Percentiles rank a stretch among this genome's conserved stretches.
phyloP scores from a whole-genome alignment of 2,888 invertebrate species.

The Nebria salina region DNA sequence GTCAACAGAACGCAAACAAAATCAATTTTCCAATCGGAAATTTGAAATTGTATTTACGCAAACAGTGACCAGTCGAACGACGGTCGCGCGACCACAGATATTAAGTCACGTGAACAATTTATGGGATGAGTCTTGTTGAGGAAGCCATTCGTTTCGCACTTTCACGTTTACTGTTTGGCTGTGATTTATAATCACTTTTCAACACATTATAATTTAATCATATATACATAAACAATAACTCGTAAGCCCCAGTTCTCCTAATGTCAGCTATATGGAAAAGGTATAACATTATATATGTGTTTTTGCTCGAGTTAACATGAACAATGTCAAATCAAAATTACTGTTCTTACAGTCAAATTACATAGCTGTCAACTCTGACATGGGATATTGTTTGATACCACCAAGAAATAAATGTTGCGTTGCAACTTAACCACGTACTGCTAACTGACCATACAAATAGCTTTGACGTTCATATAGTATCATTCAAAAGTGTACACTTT shows the following conservation, averaged over 20 bases:
- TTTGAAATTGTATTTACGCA: slow-evolving; percentile 23
- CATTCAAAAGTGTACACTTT: no score
- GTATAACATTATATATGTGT: background rate
- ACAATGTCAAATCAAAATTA: background rate
- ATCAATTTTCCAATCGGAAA: slow-evolving; percentile 37
- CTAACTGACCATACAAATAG: no score
- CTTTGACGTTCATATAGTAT: no score
- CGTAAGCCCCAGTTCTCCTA: background rate
- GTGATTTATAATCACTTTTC: slow-evolving; percentile 1
- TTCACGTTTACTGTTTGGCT: background rate
- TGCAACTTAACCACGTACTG: no score
- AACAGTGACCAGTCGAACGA: slow-evolving; percentile 15
- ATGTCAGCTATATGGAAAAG: background rate
- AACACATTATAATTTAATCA: slow-evolving; percentile 1
- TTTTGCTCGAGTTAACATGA: background rate
- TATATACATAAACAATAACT: background rate
- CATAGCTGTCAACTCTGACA: background rate
- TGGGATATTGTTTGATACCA: background rate
- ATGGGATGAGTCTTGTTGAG: background rate
- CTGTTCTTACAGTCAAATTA: background rate
- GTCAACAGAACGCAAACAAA: slow-evolving; percentile 4
- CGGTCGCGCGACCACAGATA: background rate
- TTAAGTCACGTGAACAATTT: slow-evolving; percentile 1
- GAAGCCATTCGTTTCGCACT: background rate
- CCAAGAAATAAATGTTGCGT: background rate